Evolutionary conservation across 2,888 invertebrate genomes (phyloP), one percentile per base, ranked within the genome.

Genomic region (Leucozona laternaria): DNA sequence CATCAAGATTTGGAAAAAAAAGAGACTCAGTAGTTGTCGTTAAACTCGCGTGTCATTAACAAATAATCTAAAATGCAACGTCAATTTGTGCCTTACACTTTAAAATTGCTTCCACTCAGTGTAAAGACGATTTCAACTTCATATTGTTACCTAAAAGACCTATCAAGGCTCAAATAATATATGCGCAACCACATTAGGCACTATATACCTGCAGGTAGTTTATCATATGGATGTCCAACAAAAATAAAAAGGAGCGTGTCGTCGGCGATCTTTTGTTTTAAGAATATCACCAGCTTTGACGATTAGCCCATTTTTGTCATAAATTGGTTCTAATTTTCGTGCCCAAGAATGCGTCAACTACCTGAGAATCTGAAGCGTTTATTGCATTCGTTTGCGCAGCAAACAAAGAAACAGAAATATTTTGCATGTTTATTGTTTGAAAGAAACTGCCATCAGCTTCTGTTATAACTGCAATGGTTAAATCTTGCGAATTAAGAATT

Each of bases 371-470:
- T 4, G 28, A 28, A 28, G 28, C 28, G 2, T 71, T 64, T 66
- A 64, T 77, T 70, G 53, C 45, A 60, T 37, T 55, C 60, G n/a
- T 64, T 48, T 70, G 43, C 20, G 37, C 11, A 28, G 31, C 48
- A 70, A 70, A 57, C 55, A 84, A 71, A 55, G 64, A 31, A n/a
- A 5, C 31, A 37, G 43, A 73, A 70, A 70, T 50, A 70, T 75
- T 79, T 79, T 70, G 62, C 68, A 70, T 79, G 2, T 76, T 64
- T 68, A 84, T 77, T 80, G 80, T 80, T 50, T 60, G 40, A 78
- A 62, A 45, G 55, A 43, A 76, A 71, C 37, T 22, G n/a, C 53
- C 25, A 53, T 60, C 45, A 68, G 84, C 84, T 85, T 77, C 84
- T 85, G 84, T 80, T 80, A 45, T 8, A 76, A 70, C 58, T 64